Percentiles rank a stretch among this genome's conserved stretches.
phyloP scores from a whole-genome alignment of 2,888 invertebrate genomes.

The Hypselothyrea guttata region DNA sequence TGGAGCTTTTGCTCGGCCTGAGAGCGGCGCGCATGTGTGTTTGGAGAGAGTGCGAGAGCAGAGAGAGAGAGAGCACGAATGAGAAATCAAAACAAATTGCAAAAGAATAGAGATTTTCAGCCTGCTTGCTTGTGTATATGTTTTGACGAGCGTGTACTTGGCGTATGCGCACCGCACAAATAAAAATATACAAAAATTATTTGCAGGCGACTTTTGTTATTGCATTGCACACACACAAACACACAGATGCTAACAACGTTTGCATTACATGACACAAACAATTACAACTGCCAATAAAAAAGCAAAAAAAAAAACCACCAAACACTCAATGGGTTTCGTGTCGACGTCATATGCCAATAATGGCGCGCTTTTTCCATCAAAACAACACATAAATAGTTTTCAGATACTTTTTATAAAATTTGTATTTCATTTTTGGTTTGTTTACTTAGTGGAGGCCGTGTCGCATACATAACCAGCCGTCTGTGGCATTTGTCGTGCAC shows the following conservation, averaged over 20 bases:
- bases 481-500: conserved; percentile 35
- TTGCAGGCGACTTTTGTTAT: conserved; percentile 57
- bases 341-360: conserved; percentile 77
- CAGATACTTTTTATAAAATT: conserved; percentile 30
- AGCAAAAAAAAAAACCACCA: conserved; percentile 35
- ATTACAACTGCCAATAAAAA: conserved; percentile 43
- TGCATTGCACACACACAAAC: conserved; percentile 46
- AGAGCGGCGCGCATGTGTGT: conserved; percentile 47
- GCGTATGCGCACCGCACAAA: conserved; percentile 70
- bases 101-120: conserved; percentile 75
- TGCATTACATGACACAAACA: conserved; percentile 62
- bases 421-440: conserved; percentile 14
- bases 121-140: conserved; percentile 68
- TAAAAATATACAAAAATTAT: conserved; percentile 66
- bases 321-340: conserved; percentile 52
- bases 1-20: conserved; percentile 31
- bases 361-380: conserved; percentile 79
- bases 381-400: conserved; percentile 44
- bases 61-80: conserved; percentile 27
- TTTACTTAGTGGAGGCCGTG: conserved; percentile 11
- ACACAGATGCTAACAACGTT: conserved; percentile 30
- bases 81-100: conserved; percentile 69
- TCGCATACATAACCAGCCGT: conserved; percentile 12
- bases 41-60: conserved; percentile 29
- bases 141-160: conserved; percentile 80